Conservation (phyloP, 2,113 vertebrate genomes). For the Chlorocebus sabaeus region DNA sequence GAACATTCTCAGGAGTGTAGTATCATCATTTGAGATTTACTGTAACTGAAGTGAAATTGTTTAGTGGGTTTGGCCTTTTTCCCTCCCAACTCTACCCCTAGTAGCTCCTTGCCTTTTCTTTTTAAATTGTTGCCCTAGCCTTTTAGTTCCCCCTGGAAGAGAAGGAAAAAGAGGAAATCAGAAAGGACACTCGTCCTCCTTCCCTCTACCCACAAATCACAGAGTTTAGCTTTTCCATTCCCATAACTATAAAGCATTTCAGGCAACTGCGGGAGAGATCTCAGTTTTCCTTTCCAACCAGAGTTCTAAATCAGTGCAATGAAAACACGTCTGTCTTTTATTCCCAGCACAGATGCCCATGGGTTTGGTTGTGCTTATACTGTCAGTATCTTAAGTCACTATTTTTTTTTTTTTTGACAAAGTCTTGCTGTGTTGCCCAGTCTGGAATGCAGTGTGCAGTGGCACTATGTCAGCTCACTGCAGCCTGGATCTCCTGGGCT, state of each 20-base stretch:
- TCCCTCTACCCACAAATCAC: not conserved
- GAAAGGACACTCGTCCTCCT: not conserved
- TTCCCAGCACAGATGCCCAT: not conserved
- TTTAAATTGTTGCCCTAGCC: not conserved
- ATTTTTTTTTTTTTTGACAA: too few species aligned
- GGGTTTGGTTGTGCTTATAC: not conserved
- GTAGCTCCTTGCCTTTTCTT: not conserved
- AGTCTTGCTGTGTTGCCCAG: too few species aligned
- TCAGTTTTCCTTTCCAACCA: not conserved
- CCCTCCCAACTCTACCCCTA: not conserved
- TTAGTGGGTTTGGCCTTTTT: not conserved
- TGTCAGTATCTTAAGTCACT: not conserved
- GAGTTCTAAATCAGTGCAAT: not conserved
- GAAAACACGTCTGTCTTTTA: not conserved
- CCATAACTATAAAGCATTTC: not conserved
- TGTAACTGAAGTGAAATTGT: not conserved
- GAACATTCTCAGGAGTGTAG: not conserved
- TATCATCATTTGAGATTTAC: not conserved
- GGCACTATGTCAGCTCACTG: too few species aligned
- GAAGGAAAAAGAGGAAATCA: not conserved
- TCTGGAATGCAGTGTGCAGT: too few species aligned
- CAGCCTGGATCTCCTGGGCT: too few species aligned
- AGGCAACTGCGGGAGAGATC: not conserved
- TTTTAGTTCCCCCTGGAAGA: conserved; percentile 14
- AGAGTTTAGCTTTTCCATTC: not conserved